These are phyloP conservation scores for Pseudomyrmex pallidus DNA, from an alignment of 1,140 invertebrate species.

Conservation along the genomic window DNA sequence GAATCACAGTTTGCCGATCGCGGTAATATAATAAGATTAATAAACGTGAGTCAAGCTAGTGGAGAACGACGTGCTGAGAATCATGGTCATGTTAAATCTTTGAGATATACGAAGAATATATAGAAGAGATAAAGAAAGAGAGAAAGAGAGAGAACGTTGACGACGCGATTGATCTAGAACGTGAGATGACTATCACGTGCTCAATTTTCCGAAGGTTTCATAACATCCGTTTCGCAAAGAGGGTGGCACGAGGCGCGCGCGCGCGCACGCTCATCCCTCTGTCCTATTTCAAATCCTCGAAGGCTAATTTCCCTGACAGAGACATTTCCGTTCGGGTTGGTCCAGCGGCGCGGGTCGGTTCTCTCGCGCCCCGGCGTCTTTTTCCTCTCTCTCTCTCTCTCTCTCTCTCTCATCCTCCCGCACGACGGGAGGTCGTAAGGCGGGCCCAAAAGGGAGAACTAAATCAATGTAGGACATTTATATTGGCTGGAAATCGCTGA, in stretches of 20 bases:
- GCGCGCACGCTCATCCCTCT: slow-evolving; percentile 33
- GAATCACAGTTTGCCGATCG: slow-evolving; percentile 3
- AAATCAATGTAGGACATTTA: slow-evolving; percentile 85
- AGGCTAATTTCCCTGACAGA: slow-evolving; percentile 75
- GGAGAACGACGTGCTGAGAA: slow-evolving; percentile 15
- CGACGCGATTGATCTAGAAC: slow-evolving; percentile 50
- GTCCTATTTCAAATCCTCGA: slow-evolving; percentile 67
- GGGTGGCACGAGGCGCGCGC: neutral
- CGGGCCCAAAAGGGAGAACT: slow-evolving; percentile 61
- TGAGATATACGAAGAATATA: neutral
- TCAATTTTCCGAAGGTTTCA: slow-evolving; percentile 68
- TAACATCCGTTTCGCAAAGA: slow-evolving; percentile 62
- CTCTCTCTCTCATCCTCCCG: neutral
- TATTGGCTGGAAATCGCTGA: slow-evolving; percentile 84
- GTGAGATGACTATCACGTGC: slow-evolving; percentile 60
- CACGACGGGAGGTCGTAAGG: slow-evolving; percentile 34
- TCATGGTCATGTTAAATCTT: slow-evolving; percentile 26
- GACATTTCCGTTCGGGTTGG: slow-evolving; percentile 67
- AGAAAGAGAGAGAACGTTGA: slow-evolving; percentile 16
- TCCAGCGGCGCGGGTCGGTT: slow-evolving; percentile 1
- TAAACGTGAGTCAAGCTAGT: slow-evolving; percentile 5
- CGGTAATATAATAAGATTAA: neutral
- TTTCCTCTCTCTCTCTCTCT: neutral
- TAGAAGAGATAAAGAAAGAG: neutral
- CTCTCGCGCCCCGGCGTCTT: neutral